Evolutionary conservation across 1,140 invertebrate genomes (phyloP), one percentile per base, ranked within the genome.

Genomic region (Caenorhabditis briggsae): DNA sequence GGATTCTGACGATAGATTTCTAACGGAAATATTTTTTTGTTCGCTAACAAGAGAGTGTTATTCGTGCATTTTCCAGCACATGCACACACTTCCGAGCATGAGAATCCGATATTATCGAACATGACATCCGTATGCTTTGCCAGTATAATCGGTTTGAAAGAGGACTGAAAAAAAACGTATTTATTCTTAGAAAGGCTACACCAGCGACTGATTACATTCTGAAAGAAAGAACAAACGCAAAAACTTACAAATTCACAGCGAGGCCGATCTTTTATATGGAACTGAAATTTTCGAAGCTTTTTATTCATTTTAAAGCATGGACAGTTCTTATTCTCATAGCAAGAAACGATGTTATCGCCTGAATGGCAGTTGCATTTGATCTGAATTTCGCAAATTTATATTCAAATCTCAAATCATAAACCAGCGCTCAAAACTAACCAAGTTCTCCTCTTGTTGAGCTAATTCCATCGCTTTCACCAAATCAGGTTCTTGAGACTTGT

Each of bases 251-350:
- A 78, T 78, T 50, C 46, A 46, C 41, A 16, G 14, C 16, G 16
- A 18, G 9, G 0, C 2, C 7, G 41, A 5, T 23, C n/a, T 18
- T 78, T n/a, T 11, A 18, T 14, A 8, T 12, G 0, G 2, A 78
- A 2, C 12, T 78, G 70, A n/a, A 50, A 78, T 11, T 12, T 12
- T 53, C 14, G 16, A 18, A 78, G 14, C 3, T 8, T 8, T 6
- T 50, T 20, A n/a, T 78, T 78, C 70, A 50, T 50, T 43, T 20
- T 78, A 46, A 7, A 78, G 46, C 70, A 78, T 23, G 70, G 46
- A 33, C 70, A 78, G 2, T 53, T 20, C 23, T 50, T n/a, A n/a
- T 78, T 78, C 7, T 78, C 70, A n/a, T 78, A 78, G 46, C 70
- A 78, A 12, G 43, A 46, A 12, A 78, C 64, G 16, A 70, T 2